Evolutionary conservation across 2,888 invertebrate genomes (phyloP), one percentile per base, ranked within the genome.

Genomic region (Plemyria rubiginata): DNA sequence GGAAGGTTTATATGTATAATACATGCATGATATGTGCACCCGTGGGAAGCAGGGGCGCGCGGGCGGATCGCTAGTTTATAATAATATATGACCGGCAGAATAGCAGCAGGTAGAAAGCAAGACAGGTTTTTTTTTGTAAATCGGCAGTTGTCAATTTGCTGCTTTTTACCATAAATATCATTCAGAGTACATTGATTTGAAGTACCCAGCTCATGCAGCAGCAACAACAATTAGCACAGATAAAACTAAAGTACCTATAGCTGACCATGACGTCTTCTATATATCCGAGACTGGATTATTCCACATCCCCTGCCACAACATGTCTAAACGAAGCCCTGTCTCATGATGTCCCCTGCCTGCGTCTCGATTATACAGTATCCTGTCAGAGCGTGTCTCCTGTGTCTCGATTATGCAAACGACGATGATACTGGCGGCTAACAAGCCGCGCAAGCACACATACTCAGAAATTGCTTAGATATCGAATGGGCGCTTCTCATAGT

Each of bases 351-450:
- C 40, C 54, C 40, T 3, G 38, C 45, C 58, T 40, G 16, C 38
- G 11, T 36, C 54, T 38, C 46, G 54, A 54, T 60, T 59, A 60
- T 53, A 38, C 53, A 36, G 58, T 63, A 54, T 63, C 50, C 40
- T 57, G 53, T 53, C 62, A 15, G 54, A 16, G 13, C 54, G 45
- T 49, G 60, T 70, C 61, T 51, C 60, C 52, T 16, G 65, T 15
- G 65, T 45, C 28, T 63, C 65, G 67, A 73, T 72, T 72, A 73
- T 73, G 72, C 70, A 72, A 73, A 71, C 65, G 60, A 56, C 49
- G 45, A 63, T 62, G 67, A 65, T 66, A 65, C 67, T 63, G 66
- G 41, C 55, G 54, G 52, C 64, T 65, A 62, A 62, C 65, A 53
- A 56, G 45, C 40, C 56, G 49, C 52, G 45, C 53, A 57, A 29